Evolutionary conservation across 2,888 invertebrate species (phyloP), one percentile per base, ranked within the genome.

Genomic region (Embidobia sp.): DNA sequence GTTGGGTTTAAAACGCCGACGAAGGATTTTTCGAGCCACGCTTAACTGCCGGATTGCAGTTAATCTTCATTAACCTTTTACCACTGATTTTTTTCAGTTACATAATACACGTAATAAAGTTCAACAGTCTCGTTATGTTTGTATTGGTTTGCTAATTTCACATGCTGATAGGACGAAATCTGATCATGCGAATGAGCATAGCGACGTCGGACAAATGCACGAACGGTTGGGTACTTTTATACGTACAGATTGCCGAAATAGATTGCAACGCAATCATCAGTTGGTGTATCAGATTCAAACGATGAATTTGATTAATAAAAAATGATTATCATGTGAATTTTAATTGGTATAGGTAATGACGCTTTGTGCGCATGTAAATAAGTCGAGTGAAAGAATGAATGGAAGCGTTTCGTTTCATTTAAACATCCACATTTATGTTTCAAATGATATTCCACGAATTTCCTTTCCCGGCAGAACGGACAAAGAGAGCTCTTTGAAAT

Each of bases 161-260:
- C 10, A n/a, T 49, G 11, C 11, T 18, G 42, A 40, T 26, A 40
- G 22, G 19, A 57, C n/a, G 26, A 69, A 55, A 69, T 69, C 49
- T 42, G 49, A 69, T 69, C 57, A 57, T 48, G 13, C 48, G 55
- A 46, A 37, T 48, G 57, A 49, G 3, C 42, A 40, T 15, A 11
- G 48, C 29, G 29, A 49, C 22, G 26, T 40, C 42, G 27, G 49
- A 42, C 49, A 27, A 59, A 67, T 67, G 22, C 1, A 31, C 11
- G 31, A 48, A 15, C 31, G 27, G 6, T 8, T 7, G 18, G 10
- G 16, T 15, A 18, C 26, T 22, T 51, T 35, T 51, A 51, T 51
- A 51, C 35, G 13, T 22, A 35, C 3, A 7, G 33, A 49, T 35
- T 22, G 35, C 26, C 10, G 6, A 48, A 31, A 29, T 31, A 46